phyloP scores from a whole-genome alignment of 2,797 vertebrate genomes.

The Gadopsis bispinosus region DNA sequence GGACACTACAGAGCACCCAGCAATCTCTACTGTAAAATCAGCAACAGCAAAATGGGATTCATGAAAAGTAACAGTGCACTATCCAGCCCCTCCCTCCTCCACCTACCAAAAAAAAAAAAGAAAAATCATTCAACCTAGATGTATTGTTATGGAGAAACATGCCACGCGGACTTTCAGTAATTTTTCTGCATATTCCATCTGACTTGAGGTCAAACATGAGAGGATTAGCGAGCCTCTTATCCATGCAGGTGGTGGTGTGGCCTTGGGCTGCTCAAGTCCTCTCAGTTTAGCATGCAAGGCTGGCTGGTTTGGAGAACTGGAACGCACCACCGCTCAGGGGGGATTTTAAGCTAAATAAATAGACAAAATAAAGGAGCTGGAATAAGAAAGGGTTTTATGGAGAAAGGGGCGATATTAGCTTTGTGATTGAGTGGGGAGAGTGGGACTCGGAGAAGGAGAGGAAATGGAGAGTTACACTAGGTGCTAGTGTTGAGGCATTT shows the following conservation, averaged over 20 bases:
- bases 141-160: constrained; percentile 56
- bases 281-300: constrained; percentile 77
- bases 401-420: constrained; percentile 82
- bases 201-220: constrained; percentile 73
- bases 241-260: constrained; percentile 68
- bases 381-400: constrained; percentile 74
- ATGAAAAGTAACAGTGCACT: constrained; percentile 34
- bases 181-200: constrained; percentile 59
- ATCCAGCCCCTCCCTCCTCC: constrained; percentile 9
- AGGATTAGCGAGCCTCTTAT: constrained; percentile 70
- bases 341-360: constrained; percentile 84
- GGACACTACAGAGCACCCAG: background rate
- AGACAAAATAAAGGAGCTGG: constrained; percentile 79
- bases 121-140: constrained; percentile 46
- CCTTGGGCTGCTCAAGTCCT: constrained; percentile 57
- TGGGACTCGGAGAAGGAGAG: constrained; percentile 71
- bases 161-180: constrained; percentile 48
- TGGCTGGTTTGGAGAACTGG: constrained; percentile 63
- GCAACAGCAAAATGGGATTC: constrained; percentile 35
- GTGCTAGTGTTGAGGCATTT: constrained; percentile 73
- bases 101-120: background rate
- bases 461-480: constrained; percentile 41
- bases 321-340: constrained; percentile 71
- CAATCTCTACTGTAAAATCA: constrained; percentile 34
- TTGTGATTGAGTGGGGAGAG: constrained; percentile 85